These are phyloP conservation scores for Sycophila texana DNA, from an alignment of 2,888 invertebrate species.

Conservation along the genomic window DNA sequence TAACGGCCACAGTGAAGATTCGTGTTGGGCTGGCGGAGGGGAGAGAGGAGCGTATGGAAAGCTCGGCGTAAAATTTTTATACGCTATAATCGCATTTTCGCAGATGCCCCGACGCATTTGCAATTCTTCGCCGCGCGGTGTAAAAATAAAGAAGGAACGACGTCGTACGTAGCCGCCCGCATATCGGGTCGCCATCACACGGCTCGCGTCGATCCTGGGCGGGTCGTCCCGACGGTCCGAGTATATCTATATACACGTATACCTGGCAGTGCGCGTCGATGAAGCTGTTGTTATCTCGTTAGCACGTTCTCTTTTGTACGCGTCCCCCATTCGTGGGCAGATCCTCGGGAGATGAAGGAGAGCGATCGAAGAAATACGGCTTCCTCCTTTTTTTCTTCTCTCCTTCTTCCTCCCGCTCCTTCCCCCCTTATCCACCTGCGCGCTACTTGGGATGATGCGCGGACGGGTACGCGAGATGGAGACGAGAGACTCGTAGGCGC, in stretches of 20 bases:
- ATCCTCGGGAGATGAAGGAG: neutral
- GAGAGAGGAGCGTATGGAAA: too few relatives aligned
- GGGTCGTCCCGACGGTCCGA: neutral
- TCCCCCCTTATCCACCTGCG: neutral
- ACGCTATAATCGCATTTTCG: too few relatives aligned
- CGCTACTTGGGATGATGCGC: too few relatives aligned
- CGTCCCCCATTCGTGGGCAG: conserved; percentile 1
- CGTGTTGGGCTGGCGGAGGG: too few relatives aligned
- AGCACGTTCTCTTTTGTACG: neutral
- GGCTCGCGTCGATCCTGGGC: neutral
- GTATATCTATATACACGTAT: neutral
- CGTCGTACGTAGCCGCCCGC: too few relatives aligned
- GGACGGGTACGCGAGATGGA: neutral
- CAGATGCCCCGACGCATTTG: too few relatives aligned
- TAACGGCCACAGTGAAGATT: too few relatives aligned
- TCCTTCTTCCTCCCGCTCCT: neutral
- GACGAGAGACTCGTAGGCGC: conserved; percentile 7
- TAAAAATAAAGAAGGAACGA: too few relatives aligned
- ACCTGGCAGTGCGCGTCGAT: neutral
- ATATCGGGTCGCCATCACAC: too few relatives aligned
- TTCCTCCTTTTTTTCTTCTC: neutral
- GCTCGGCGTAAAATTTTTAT: too few relatives aligned
- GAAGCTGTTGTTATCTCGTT: conserved; percentile 35
- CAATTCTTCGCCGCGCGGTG: too few relatives aligned
- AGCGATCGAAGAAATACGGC: conserved; percentile 13